Base-by-base conservation (phyloP, 2,113 vertebrate species). In the Bufo bufo region DNA sequence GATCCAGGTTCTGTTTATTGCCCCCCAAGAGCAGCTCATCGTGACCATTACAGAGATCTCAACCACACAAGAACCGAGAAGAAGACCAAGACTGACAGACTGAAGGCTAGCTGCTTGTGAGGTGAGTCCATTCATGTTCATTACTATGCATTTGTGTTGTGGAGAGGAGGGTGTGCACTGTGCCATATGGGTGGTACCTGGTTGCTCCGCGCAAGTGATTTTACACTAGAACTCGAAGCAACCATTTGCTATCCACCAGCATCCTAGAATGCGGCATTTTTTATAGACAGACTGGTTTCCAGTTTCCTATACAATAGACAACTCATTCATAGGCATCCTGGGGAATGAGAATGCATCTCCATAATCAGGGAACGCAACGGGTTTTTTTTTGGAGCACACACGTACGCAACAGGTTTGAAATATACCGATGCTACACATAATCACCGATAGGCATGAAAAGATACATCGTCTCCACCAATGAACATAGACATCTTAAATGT, bases 1-100 rank as follows among this genome's bases (percentile, higher is more conserved):
- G 87, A 89, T 89, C 87, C 59, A 84, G 81, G 74, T 84, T 89
- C 45, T 89, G 81, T 75, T 84, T 84, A 77, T 65, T 89, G 82
- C 59, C 82, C 87, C 87, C 87, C 59, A 84, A 89, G 84, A 89
- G 14, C 87, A 77, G 83, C 82, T 84, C 74, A 77, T 84, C 74
- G 81, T 89, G 87, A 89, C 65, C 80, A 77, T 66, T 58, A 23
- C 58, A 77, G 47, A 84, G 47, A 43, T 72, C 80, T 77, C 54
- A 13, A 47, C 33, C 33, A 50, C 82, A 84, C 47, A 10, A 69
- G 19, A n/a, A 49, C 43, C 56, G 16, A 75, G 50, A 75, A 56
- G 71, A 66, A 61, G 43, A 65, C 13, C 80, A 43, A 56, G 54
- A 66, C 3, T 52, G 66, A 56, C 47, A 54, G n/a, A 77, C 20